Conservation (phyloP, 2,888 invertebrate genomes). For the Acleris laterana region DNA sequence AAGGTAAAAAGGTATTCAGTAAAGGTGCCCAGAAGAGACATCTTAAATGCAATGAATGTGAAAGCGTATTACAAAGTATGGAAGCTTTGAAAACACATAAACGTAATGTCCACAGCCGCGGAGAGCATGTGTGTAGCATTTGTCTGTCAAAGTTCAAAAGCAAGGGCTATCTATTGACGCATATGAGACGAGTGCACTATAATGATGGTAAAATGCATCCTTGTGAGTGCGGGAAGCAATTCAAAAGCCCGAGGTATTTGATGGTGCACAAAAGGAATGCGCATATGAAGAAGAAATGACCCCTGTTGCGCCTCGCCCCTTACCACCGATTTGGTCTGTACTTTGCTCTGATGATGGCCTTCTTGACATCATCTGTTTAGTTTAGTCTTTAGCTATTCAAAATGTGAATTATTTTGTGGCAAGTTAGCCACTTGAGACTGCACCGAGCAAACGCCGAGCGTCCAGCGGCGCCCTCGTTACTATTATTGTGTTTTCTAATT, state of each 20-base stretch:
- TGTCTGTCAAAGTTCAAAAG: conserved; percentile 50
- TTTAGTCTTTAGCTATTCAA: too few species aligned
- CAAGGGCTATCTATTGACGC: conserved; percentile 45
- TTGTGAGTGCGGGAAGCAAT: conserved; percentile 52
- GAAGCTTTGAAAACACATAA: conserved; percentile 44
- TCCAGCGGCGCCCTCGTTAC: too few species aligned
- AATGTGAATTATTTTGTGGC: too few species aligned
- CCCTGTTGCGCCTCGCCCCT: too few species aligned
- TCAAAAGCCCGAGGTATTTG: conserved; percentile 51
- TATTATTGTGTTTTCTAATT: too few species aligned
- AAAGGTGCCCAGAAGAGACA: not conserved
- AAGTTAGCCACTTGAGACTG: too few species aligned
- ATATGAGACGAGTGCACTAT: conserved; percentile 51
- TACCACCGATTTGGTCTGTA: too few species aligned
- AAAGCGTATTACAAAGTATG: conserved; percentile 40
- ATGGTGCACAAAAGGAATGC: conserved; percentile 49
- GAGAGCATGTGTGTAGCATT: conserved; percentile 43
- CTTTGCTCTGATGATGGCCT: too few species aligned
- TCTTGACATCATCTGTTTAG: too few species aligned
- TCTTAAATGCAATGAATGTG: conserved; percentile 44
- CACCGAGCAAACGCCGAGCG: too few species aligned
- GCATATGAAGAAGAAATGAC: conserved; percentile 34
- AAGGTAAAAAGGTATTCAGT: not conserved
- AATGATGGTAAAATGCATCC: conserved; percentile 48
- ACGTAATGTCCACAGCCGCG: conserved; percentile 47